These are phyloP conservation scores for Penaeus monodon DNA, from an alignment of 2,888 invertebrate genomes.

Conservation along the genomic window DNA sequence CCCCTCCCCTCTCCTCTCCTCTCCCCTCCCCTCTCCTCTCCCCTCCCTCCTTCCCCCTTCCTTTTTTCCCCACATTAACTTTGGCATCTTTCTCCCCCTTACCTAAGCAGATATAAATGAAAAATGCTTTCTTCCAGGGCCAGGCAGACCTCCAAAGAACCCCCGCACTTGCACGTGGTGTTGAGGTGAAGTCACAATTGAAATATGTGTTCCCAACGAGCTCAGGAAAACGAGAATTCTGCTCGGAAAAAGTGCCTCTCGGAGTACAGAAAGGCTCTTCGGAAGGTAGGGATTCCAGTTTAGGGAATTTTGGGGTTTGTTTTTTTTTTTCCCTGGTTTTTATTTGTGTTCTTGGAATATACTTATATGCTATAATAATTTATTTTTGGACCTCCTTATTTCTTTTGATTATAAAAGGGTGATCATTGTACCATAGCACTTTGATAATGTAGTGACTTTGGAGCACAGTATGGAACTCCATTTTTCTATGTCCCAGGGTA, in stretches of 20 bases:
- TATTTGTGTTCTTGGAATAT: background rate
- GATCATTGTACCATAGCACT: too few species aligned
- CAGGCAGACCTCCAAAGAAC: slow-evolving; percentile 60
- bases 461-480: too few species aligned
- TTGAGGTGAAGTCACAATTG: slow-evolving; percentile 71
- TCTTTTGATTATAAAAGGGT: too few species aligned
- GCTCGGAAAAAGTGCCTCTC: slow-evolving; percentile 89
- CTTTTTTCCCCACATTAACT: too few species aligned
- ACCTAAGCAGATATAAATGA: background rate
- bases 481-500: slow-evolving; percentile 73
- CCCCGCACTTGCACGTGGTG: slow-evolving; percentile 66
- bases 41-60: too few species aligned
- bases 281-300: slow-evolving; percentile 73
- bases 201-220: slow-evolving; percentile 89
- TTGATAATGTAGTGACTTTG: too few species aligned
- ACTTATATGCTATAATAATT: too few species aligned
- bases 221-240: slow-evolving; percentile 91
- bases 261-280: slow-evolving; percentile 89
- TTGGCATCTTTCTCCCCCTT: background rate
- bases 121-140: slow-evolving; percentile 29
- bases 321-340: background rate
- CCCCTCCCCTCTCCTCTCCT: too few species aligned
- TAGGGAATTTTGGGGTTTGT: background rate
- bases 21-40: too few species aligned
- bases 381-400: too few species aligned